Evolutionary conservation across 2,888 invertebrate species (phyloP), one percentile per base, ranked within the genome.

Genomic region (Gonocerus acuteangulatus): DNA sequence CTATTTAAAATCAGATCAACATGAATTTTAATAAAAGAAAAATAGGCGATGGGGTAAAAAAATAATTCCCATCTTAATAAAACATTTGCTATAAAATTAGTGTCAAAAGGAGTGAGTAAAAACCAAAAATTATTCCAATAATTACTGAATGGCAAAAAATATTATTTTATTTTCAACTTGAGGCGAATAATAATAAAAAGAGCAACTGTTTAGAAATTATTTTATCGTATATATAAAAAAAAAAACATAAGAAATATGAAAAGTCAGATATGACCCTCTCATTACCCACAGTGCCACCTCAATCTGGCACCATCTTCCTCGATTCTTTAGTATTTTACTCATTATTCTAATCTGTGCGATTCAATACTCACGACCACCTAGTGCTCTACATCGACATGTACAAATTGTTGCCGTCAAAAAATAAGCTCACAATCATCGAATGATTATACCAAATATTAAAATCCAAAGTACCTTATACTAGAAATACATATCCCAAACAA

Each of bases 391-490:
- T 54, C 36, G 66, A 68, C 67, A 68, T 68, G 68, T 68, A 68
- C 65, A 68, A 68, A 68, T 67, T 67, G 67, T 66, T 67, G 68
- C 67, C 67, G 60, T 54, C 51, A 66, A 66, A 65, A 58, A 65
- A 64, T 62, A 65, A 65, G 65, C 65, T 65, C 65, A 62, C 65
- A 61, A 63, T 65, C 65, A 63, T 65, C 49, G 52, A 65, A 65
- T 63, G 65, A 65, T 65, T 62, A 54, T 54, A 62, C 62, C 62
- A 62, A 62, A 62, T 60, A 62, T 65, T 49, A 61, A 51, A 54
- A 54, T 54, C 54, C 54, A 62, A 60, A 57, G 32, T 57, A 57
- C 44, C 57, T 57, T 47, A 57, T 57, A 27, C 34, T 63, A 63
- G 18, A 61, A 60, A 54, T 59, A 62, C 60, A 60, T 60, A 61